Evolutionary conservation across 2,888 invertebrate genomes (phyloP).

Genomic region (Xestia c-nigrum): DNA sequence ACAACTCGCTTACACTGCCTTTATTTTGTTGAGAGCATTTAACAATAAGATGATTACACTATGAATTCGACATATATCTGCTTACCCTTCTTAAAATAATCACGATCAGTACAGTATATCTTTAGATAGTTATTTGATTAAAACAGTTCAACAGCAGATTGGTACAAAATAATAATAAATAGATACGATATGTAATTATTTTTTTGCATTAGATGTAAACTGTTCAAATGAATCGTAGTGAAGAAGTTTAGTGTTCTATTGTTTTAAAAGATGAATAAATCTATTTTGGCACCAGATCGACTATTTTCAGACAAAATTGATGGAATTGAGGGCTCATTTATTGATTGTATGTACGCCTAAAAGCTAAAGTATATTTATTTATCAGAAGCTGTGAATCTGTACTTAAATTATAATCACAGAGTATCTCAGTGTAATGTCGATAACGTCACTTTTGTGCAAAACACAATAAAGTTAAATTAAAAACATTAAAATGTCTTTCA

Average conservation of each 20-base stretch:
- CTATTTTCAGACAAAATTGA: conserved; percentile 79
- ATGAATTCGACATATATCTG: conserved; percentile 39
- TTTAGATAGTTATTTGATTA: conserved; percentile 53
- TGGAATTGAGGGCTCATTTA: conserved; percentile 79
- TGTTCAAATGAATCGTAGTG: conserved; percentile 59
- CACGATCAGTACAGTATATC: conserved; percentile 58
- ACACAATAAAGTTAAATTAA: conserved; percentile 83
- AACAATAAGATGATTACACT: conserved; percentile 49
- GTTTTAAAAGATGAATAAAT: conserved; percentile 67
- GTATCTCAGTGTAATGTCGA: conserved; percentile 87
- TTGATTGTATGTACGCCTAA: conserved; percentile 71
- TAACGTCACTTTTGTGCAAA: conserved; percentile 88
- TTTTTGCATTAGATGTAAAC: conserved; percentile 63
- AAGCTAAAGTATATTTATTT: conserved; percentile 83
- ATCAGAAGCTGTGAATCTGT: conserved; percentile 88
- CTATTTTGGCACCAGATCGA: conserved; percentile 81
- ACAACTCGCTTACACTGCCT: conserved; percentile 61
- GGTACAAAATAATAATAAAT: conserved; percentile 70
- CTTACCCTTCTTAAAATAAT: conserved; percentile 48
- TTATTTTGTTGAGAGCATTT: conserved; percentile 58
- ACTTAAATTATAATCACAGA: conserved; percentile 87
- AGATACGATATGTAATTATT: conserved; percentile 53
- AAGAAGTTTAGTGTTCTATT: conserved; percentile 60
- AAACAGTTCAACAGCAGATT: conserved; percentile 64
- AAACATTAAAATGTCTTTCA: conserved; percentile 62